Conservation (phyloP, 2,888 invertebrate species). For the Blastobasis adustella region DNA sequence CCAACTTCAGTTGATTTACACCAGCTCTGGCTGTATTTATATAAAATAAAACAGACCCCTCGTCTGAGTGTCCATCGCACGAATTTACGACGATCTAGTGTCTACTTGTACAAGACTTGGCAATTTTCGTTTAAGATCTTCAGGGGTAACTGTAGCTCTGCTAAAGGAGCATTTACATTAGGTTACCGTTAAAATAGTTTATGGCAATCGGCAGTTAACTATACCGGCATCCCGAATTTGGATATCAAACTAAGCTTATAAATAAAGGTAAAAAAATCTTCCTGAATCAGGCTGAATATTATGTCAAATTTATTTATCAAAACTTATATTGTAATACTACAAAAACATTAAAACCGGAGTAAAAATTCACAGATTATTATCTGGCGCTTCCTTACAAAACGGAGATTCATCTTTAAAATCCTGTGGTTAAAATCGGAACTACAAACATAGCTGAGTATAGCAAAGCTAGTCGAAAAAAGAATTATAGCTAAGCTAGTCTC, state of each 20-base stretch:
- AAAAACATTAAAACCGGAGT: too few species aligned
- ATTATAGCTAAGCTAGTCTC: too few species aligned
- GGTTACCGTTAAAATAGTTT: neutral
- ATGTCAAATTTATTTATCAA: too few species aligned
- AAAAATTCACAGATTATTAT: too few species aligned
- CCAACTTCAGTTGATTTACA: neutral
- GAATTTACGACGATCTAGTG: constrained; percentile 27
- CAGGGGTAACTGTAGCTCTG: neutral
- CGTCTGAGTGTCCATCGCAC: constrained; percentile 23
- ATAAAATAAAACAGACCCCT: constrained; percentile 34
- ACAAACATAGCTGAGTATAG: too few species aligned
- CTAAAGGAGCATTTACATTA: too few species aligned
- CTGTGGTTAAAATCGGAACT: too few species aligned
- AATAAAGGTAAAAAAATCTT: neutral
- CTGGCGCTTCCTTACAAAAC: too few species aligned
- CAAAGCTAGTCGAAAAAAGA: too few species aligned
- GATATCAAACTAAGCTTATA: neutral
- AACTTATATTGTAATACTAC: too few species aligned
- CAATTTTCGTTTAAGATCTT: constrained; percentile 5
- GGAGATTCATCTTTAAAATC: too few species aligned
- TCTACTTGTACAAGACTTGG: constrained; percentile 16
- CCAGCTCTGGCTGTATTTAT: constrained; percentile 29
- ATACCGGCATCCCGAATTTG: too few species aligned
- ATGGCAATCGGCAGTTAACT: neutral
- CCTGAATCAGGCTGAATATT: neutral